A percentile compares a stretch with the other conserved stretches of the same genome.
These are phyloP conservation scores for Dreissena polymorpha DNA, from an alignment of 1,140 invertebrate genomes.

Conservation along the genomic window DNA sequence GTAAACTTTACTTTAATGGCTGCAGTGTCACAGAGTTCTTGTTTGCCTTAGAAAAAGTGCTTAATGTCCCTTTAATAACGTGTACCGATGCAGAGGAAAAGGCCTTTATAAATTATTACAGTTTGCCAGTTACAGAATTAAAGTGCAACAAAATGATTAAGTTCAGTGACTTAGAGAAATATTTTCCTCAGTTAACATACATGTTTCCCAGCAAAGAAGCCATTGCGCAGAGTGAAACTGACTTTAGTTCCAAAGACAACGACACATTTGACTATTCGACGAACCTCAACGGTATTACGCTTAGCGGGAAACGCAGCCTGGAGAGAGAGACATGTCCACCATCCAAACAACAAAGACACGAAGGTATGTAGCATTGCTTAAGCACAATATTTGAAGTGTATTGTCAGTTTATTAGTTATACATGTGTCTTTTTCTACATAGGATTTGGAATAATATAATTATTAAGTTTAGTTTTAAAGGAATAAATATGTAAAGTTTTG, in stretches of 20 bases:
- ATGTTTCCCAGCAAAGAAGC: conserved; percentile 65
- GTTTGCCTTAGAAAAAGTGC: conserved; percentile 71
- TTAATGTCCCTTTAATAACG: conserved; percentile 69
- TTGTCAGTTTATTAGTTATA: too few relatives aligned
- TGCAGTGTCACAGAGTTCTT: conserved; percentile 75
- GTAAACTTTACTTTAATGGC: conserved; percentile 75
- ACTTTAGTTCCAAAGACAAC: not conserved
- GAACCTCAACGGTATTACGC: conserved; percentile 1
- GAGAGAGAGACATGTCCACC: too few relatives aligned
- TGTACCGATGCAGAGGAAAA: conserved; percentile 73
- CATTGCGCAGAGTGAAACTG: conserved; percentile 29
- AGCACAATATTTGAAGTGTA: too few relatives aligned
- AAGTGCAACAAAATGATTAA: conserved; percentile 77
- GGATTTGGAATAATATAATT: too few relatives aligned
- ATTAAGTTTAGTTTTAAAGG: too few relatives aligned
- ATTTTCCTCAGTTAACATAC: conserved; percentile 74
- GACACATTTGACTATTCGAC: not conserved
- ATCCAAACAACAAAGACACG: too few relatives aligned
- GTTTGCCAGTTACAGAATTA: conserved; percentile 70
- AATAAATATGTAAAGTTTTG: too few relatives aligned
- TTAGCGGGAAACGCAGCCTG: not conserved
- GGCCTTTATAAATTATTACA: conserved; percentile 76
- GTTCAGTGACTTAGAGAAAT: conserved; percentile 70
- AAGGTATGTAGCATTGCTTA: too few relatives aligned
- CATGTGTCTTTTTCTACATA: too few relatives aligned